Percentiles rank a stretch among this genome's conserved stretches.
Conservation (phyloP, 2,797 vertebrate genomes). For the Amphiprion clarkii region DNA sequence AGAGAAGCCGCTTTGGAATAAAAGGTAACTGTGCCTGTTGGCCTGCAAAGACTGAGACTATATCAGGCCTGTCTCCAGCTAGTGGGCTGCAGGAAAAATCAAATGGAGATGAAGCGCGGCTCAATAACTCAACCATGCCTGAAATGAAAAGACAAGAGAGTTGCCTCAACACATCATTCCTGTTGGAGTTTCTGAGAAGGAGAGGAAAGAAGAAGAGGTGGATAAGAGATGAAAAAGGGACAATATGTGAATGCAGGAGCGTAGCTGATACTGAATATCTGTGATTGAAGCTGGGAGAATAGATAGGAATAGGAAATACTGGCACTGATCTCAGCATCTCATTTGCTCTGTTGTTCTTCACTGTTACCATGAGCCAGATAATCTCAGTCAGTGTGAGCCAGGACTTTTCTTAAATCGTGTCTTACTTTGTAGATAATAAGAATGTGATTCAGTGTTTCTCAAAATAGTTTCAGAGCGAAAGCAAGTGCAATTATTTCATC, state of each 20-base stretch:
- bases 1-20: not conserved
- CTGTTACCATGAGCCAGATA: not conserved
- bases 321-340: not conserved
- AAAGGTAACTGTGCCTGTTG: not conserved
- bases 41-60: constrained; percentile 26
- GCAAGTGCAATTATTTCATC: not conserved
- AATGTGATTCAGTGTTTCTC: not conserved
- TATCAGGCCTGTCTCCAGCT: constrained; percentile 1
- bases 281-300: not conserved
- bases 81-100: constrained; percentile 36
- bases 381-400: not conserved
- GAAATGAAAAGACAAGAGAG: constrained; percentile 61
- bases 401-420: not conserved
- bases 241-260: not conserved
- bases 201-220: constrained; percentile 9
- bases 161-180: constrained; percentile 27
- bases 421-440: not conserved
- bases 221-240: not conserved
- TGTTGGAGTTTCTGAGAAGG: constrained; percentile 16
- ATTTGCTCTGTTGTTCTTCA: not conserved
- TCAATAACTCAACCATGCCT: constrained; percentile 66
- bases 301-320: not conserved
- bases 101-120: constrained; percentile 30
- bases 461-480: not conserved
- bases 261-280: not conserved